phyloP scores from a whole-genome alignment of 1,140 invertebrate genomes.

The Reticulitermes speratus region DNA sequence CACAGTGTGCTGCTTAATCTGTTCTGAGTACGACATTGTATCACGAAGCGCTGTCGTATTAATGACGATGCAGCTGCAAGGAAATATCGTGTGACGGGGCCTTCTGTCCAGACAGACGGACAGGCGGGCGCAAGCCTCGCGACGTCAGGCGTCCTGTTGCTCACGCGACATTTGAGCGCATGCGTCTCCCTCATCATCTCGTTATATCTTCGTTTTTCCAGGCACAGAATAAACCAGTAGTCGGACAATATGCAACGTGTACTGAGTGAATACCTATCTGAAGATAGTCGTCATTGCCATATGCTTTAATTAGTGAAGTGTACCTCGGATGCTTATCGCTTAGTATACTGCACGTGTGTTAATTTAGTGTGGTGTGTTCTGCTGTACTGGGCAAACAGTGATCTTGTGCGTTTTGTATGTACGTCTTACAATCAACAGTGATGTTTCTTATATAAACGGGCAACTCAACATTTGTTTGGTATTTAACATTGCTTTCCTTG shows the following conservation, averaged over 20 bases:
- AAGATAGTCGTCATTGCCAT: background rate
- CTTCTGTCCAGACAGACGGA: background rate
- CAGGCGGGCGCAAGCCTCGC: background rate
- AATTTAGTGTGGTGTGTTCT: background rate
- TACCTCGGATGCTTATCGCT: background rate
- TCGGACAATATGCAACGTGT: background rate
- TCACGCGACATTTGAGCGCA: background rate
- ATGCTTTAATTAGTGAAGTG: background rate
- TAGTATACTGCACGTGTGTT: background rate
- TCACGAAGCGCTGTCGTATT: background rate
- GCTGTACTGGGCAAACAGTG: background rate
- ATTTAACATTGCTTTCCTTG: too few species aligned
- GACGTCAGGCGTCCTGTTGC: constrained; percentile 6
- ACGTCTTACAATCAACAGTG: background rate
- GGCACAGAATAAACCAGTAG: constrained; percentile 15
- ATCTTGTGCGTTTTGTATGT: background rate
- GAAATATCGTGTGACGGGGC: background rate
- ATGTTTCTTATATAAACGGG: too few species aligned
- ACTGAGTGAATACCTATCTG: background rate
- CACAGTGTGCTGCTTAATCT: too few species aligned
- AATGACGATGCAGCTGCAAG: background rate
- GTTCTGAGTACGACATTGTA: too few species aligned
- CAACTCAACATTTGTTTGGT: too few species aligned
- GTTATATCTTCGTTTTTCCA: constrained; percentile 13
- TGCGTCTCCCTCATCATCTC: background rate